Base-by-base conservation (phyloP, 2,113 vertebrate genomes). In the Cichladusa arquata region DNA sequence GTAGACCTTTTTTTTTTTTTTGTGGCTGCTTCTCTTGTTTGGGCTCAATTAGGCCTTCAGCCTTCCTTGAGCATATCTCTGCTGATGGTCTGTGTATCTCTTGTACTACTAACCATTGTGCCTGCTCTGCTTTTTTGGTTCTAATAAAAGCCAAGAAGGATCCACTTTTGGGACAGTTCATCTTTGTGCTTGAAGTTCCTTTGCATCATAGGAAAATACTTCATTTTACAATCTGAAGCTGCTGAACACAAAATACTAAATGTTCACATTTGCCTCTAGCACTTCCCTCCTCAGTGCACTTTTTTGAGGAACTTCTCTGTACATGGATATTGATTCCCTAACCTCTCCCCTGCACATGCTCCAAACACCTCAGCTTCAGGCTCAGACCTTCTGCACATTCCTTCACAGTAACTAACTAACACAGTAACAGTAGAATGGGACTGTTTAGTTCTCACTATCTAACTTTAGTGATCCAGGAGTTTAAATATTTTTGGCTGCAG, bases 221-320 rank as follows among this genome's bases (percentile, higher is more conserved):
- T 70, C 0, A 29, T 45, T 58, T 81, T 71, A n/a, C 1, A 0
- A 25, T 31, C 6, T 36, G 69, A 66, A 66, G 26, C 51, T 89
- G 83, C 26, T 71, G 71, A 73, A 31, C 29, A 14, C 0, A 5
- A 65, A 53, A 36, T 45, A 36, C 42, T 84, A 3, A 70, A 18
- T 5, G 23, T 36, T 50, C 40, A 3, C 0, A 0, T 34, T 67
- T 88, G 28, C 18, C 33, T 25, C 19, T 51, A 74, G 6, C 5
- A 1, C 28, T 42, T 28, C 24, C 5, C 33, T 95, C 11, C 5
- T 80, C 18, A 20, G 47, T 60, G 13, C 36, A 10, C 0, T 42
- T 60, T 72, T 60, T 56, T 40, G 57, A 42, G 26, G 38, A 79
- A 0, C 64, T 69, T 58, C 25, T 62, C 40, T 7, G 3, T 61